Conservation (phyloP, 2,888 invertebrate species). For the Yponomeuta sedellus region DNA sequence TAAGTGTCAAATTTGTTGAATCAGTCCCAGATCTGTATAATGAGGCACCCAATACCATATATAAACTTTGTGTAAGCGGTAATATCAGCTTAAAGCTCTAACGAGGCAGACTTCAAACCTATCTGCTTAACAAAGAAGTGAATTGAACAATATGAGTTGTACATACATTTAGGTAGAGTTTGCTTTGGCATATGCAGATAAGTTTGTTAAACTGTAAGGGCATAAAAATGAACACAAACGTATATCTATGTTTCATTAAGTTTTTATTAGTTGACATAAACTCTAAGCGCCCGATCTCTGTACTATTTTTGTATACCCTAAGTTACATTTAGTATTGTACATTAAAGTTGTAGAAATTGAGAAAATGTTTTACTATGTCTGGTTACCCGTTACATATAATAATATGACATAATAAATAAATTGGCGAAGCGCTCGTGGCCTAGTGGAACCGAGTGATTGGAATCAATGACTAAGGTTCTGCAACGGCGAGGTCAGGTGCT, state of each 20-base stretch:
- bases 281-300: constrained; percentile 13
- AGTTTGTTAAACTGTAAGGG: background rate
- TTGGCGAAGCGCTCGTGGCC: too few species aligned
- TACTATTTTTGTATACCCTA: constrained; percentile 14
- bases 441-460: too few species aligned
- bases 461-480: too few species aligned
- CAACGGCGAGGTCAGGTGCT: too few species aligned
- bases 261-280: background rate
- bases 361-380: background rate
- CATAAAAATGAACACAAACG: background rate
- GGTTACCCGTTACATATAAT: too few species aligned
- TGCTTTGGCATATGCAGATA: background rate
- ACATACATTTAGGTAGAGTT: background rate
- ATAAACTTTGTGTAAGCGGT: background rate
- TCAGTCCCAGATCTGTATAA: background rate
- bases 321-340: constrained; percentile 10
- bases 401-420: too few species aligned
- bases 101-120: background rate
- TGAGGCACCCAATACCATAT: background rate
- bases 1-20: background rate
- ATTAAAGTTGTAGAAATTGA: constrained; percentile 15
- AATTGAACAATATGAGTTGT: background rate
- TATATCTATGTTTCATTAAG: background rate
- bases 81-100: background rate
- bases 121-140: background rate